Conservation (phyloP, 2,797 vertebrate genomes). For the Arctocebus calabarensis region DNA sequence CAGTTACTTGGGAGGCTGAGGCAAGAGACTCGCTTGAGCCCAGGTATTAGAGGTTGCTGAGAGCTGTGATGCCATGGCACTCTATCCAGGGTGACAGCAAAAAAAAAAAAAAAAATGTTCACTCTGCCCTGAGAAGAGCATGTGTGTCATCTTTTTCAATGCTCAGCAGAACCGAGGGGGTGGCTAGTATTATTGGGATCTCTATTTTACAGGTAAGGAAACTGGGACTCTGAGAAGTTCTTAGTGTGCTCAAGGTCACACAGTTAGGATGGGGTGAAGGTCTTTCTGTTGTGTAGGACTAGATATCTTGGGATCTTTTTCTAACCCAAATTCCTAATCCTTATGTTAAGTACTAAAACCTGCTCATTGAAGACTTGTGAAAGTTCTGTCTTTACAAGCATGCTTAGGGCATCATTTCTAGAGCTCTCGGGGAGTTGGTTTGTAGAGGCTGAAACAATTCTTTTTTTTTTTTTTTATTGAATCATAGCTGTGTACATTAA, state of each 20-base stretch:
- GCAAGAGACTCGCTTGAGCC: too few relatives aligned
- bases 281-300: neutral
- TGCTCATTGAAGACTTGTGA: neutral
- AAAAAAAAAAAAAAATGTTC: too few relatives aligned
- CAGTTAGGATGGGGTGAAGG: neutral
- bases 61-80: too few relatives aligned
- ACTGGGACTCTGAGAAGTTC: neutral
- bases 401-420: constrained; percentile 4
- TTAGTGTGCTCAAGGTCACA: neutral
- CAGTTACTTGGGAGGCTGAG: too few relatives aligned
- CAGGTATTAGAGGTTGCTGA: too few relatives aligned
- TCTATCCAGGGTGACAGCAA: too few relatives aligned
- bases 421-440: neutral
- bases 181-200: neutral
- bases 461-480: too few relatives aligned
- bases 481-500: too few relatives aligned
- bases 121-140: neutral
- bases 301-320: neutral
- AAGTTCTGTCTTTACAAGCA: constrained; percentile 18
- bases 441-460: too few relatives aligned
- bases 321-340: neutral
- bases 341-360: neutral
- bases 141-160: constrained; percentile 26
- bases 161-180: neutral
- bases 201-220: neutral